These are phyloP conservation scores for Mustela nigripes DNA, from an alignment of 2,113 vertebrate genomes.

Conservation along the genomic window DNA sequence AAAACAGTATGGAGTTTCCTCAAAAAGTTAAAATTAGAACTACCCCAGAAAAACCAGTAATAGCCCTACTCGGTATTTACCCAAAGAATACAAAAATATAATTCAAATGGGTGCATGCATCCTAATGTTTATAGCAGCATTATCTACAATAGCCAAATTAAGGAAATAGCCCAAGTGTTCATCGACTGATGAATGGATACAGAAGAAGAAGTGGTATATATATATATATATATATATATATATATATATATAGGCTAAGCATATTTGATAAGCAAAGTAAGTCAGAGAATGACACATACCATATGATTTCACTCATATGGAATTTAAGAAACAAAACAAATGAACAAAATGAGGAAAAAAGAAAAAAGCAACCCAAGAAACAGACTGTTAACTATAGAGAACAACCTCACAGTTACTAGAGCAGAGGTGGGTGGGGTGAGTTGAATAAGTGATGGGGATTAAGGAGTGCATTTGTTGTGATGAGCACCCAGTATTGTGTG, in stretches of 20 bases:
- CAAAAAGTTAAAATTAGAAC: neutral
- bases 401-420: neutral
- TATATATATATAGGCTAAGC: neutral
- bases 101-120: neutral
- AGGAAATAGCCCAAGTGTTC: neutral
- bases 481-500: neutral
- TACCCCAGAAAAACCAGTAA: neutral
- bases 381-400: neutral
- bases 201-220: neutral
- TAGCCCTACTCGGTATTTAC: neutral
- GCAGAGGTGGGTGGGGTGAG: neutral
- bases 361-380: neutral
- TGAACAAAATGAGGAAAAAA: neutral
- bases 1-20: neutral
- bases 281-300: neutral
- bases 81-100: neutral
- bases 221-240: too few relatives aligned
- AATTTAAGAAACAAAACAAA: neutral
- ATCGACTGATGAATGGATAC: neutral
- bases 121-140: neutral
- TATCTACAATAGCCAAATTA: neutral
- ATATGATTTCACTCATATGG: neutral
- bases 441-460: neutral
- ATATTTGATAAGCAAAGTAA: neutral
- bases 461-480: neutral